Base-by-base conservation (phyloP, 2,113 vertebrate genomes). In the Nymphicus hollandicus region DNA sequence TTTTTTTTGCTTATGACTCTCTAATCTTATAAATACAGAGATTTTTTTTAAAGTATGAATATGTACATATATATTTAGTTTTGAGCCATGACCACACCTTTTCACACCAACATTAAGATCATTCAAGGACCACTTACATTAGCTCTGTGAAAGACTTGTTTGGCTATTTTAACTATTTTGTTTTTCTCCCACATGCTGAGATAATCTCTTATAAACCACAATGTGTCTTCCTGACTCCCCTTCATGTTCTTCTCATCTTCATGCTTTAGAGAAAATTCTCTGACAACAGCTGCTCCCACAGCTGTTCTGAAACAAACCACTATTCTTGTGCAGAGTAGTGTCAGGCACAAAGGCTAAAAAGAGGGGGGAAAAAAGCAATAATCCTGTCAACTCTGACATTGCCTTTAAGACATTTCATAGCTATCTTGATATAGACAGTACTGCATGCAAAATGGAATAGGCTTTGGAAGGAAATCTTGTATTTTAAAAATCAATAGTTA, bases 291-390 rank as follows among this genome's bases (percentile, higher is more conserved):
- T 82, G 41, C 19, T 91, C 43, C 69, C 33, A 41, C 17, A 33
- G n/a, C n/a, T n/a, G n/a, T n/a, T 88, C 55, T 83, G 68, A 81
- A 88, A 78, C 3, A 87, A 86, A 33, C 3, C 29, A 33, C 15
- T 86, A 3, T 27, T 86, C 44, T 46, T 66, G 15, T 53, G 17
- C 22, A 41, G 35, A 56, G 7, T 56, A 6, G n/a, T 65, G 41
- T 86, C 63, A 86, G 33, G 24, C 17, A 90, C 41, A 78, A 94
- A 84, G 14, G 9, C 23, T 63, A 65, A 35, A 71, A 65, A 28
- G 10, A 3, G 1, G 5, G 11, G 4, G 1, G 2, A 2, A 5
- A 5, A 23, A 27, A 43, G 0, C 6, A 91, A 74, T 88, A 94
- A 61, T 81, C 3, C 31, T 70, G 13, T 84, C 27, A 76, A 55